These are phyloP conservation scores for Chelidonichthys spinosus DNA, from an alignment of 2,797 vertebrate genomes.

Conservation along the genomic window DNA sequence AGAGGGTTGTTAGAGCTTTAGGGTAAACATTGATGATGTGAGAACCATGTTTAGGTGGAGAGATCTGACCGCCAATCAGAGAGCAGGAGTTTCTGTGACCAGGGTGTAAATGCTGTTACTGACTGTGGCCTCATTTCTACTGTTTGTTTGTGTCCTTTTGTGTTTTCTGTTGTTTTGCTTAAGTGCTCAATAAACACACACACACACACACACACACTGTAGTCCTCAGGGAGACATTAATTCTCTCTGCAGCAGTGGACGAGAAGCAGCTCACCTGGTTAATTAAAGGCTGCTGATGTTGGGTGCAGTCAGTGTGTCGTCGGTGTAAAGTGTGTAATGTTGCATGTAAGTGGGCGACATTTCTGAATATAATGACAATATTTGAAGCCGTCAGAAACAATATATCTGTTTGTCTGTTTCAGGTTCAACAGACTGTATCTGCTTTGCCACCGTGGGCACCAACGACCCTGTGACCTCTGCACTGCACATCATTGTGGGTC, in stretches of 20 bases:
- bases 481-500: constrained; percentile 94
- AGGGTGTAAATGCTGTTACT: neutral
- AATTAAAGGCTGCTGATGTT: constrained; percentile 17
- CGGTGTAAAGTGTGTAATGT: neutral
- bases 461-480: constrained; percentile 95
- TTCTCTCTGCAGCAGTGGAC: constrained; percentile 9
- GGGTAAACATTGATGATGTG: too few relatives aligned
- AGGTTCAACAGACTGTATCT: constrained; percentile 98
- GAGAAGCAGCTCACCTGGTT: constrained; percentile 11
- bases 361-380: too few relatives aligned
- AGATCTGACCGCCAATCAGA: constrained; percentile 15
- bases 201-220: neutral
- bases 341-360: neutral
- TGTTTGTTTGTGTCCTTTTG: constrained; percentile 16
- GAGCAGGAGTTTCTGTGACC: constrained; percentile 11
- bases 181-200: constrained; percentile 24
- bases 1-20: too few relatives aligned
- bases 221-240: constrained; percentile 21
- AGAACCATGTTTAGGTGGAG: neutral
- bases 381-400: neutral
- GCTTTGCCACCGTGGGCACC: constrained; percentile 92
- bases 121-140: constrained; percentile 14
- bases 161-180: constrained; percentile 12
- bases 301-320: neutral
- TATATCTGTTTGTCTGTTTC: constrained; percentile 22